A percentile compares a stretch with the other conserved stretches of the same genome.
These are phyloP conservation scores for Epizoanthus ramosus DNA, from an alignment of 92 coral and sea anemone genomes.

Conservation along the genomic window DNA sequence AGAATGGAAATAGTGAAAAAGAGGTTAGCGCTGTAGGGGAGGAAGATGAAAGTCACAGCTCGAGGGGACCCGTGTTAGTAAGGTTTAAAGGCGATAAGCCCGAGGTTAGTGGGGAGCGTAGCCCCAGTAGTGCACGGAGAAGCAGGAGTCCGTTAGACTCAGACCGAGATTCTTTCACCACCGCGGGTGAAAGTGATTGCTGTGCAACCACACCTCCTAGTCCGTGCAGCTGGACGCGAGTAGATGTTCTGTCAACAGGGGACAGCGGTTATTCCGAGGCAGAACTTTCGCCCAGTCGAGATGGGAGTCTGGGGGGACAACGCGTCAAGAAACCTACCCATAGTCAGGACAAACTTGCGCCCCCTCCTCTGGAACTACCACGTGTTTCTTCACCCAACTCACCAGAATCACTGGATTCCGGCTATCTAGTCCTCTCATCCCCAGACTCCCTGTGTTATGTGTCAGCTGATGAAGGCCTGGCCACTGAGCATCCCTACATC, in stretches of 20 bases:
- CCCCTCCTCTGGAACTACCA: not conserved
- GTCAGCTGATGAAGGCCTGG: constrained; percentile 30
- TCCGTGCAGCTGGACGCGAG: constrained; percentile 8
- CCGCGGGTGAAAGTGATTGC: constrained; percentile 24
- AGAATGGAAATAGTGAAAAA: not conserved
- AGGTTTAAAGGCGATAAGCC: not conserved
- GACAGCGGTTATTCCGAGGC: constrained; percentile 35
- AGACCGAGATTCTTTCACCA: constrained; percentile 6
- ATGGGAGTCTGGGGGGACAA: not conserved
- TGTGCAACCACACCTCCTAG: constrained; percentile 22
- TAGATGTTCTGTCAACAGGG: constrained; percentile 29
- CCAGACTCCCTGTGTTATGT: constrained; percentile 34
- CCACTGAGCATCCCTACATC: not conserved
- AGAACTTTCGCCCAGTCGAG: constrained; percentile 10
- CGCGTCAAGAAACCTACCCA: not conserved
- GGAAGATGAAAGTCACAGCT: constrained; percentile 4
- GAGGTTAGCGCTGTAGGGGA: constrained; percentile 11
- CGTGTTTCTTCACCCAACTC: not conserved
- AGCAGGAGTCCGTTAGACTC: constrained; percentile 5
- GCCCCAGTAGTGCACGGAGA: not conserved
- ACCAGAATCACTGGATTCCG: constrained; percentile 23
- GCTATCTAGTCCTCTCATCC: constrained; percentile 6
- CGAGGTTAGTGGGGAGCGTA: not conserved
- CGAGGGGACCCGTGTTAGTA: constrained; percentile 29
- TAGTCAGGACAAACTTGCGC: not conserved